Percentiles rank a stretch among this genome's conserved stretches.
Evolutionary conservation across 2,888 invertebrate species (phyloP).

Genomic region (Heliconius hortense): DNA sequence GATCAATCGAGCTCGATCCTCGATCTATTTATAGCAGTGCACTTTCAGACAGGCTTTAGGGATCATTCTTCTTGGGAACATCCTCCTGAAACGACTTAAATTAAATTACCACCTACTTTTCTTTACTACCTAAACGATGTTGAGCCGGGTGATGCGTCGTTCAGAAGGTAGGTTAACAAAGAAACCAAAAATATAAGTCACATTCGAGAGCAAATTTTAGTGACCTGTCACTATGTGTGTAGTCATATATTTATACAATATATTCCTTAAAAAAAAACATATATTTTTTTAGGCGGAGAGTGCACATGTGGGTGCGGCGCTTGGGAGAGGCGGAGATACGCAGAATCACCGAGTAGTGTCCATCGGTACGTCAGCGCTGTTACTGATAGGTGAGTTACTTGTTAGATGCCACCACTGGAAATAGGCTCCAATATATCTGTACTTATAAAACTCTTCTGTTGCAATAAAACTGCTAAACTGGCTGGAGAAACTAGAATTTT

Average conservation of each 20-base stretch:
- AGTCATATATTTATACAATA: too few species aligned
- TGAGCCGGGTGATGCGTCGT: background rate
- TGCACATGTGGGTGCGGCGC: conserved; percentile 74
- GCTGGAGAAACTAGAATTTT: too few species aligned
- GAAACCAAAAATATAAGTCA: too few species aligned
- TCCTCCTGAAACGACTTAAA: background rate
- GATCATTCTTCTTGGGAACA: background rate
- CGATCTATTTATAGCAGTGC: conserved; percentile 8
- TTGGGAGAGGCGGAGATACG: conserved; percentile 69
- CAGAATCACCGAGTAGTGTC: conserved; percentile 68
- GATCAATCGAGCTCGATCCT: conserved; percentile 2
- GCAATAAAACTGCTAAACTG: too few species aligned
- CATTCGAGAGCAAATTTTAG: too few species aligned
- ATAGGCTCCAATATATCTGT: too few species aligned
- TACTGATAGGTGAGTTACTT: conserved; percentile 61
- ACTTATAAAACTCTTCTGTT: too few species aligned
- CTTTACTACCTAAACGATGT: background rate
- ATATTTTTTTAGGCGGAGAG: conserved; percentile 58
- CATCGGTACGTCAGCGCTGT: conserved; percentile 74
- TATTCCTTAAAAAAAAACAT: too few species aligned
- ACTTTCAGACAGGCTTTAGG: background rate
- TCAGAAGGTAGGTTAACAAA: background rate
- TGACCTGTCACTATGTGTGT: too few species aligned
- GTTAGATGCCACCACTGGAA: too few species aligned
- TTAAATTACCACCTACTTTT: too few species aligned